Evolutionary conservation across 1,140 invertebrate genomes (phyloP).

Genomic region (Galleria mellonella): DNA sequence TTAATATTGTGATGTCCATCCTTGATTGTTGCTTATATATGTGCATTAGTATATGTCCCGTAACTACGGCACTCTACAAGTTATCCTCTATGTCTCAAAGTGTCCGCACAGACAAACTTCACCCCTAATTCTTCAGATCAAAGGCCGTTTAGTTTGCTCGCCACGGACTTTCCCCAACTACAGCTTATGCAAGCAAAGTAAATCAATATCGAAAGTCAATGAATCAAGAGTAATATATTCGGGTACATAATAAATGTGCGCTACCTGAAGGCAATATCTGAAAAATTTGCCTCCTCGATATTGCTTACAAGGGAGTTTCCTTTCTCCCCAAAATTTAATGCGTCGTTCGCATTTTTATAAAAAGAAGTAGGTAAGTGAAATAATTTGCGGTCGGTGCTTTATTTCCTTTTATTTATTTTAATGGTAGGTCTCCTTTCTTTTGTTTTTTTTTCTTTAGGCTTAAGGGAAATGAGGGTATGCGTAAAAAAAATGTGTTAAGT

Average conservation of each 20-base stretch:
- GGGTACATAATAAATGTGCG: conserved; percentile 74
- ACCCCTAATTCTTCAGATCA: conserved; percentile 53
- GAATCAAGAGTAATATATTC: conserved; percentile 75
- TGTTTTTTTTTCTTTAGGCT: conserved; percentile 46
- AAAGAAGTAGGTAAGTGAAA: conserved; percentile 72
- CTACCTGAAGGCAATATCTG: conserved; percentile 74
- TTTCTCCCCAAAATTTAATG: conserved; percentile 74
- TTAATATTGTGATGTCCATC: no score
- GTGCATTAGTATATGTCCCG: conserved; percentile 7
- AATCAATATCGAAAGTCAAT: conserved; percentile 74
- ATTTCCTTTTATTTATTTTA: conserved; percentile 73
- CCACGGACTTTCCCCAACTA: conserved; percentile 54
- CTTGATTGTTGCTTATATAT: neutral
- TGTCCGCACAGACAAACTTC: conserved; percentile 37
- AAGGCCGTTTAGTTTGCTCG: conserved; percentile 43
- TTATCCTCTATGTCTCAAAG: conserved; percentile 13
- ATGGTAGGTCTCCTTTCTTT: conserved; percentile 62
- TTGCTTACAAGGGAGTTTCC: conserved; percentile 73
- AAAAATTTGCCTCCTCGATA: conserved; percentile 74
- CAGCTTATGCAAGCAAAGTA: conserved; percentile 71
- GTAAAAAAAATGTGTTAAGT: conserved; percentile 49
- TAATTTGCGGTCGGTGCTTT: conserved; percentile 69
- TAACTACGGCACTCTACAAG: conserved; percentile 9
- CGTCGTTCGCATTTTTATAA: conserved; percentile 73
- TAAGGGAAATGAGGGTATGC: conserved; percentile 42